A percentile compares a stretch with the other conserved stretches of the same genome.
Conservation (phyloP, 37 sponge, comb jelly and placozoan genomes). For the Halichondria panicea region DNA sequence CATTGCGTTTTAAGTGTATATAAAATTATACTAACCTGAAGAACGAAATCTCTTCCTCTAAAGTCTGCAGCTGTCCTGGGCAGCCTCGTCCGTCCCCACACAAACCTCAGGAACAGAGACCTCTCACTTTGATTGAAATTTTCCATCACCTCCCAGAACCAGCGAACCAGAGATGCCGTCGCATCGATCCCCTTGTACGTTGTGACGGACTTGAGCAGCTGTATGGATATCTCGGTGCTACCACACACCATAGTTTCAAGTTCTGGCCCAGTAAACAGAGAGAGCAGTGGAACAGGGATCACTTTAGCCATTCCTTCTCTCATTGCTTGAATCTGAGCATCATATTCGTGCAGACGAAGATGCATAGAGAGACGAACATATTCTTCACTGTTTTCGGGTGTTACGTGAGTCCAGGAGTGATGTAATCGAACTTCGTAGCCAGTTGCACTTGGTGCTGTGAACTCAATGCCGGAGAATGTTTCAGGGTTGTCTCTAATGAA, state of each 20-base stretch:
- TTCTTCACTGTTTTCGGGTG: conserved; percentile 70
- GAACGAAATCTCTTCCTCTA: conserved; percentile 93
- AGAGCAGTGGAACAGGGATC: conserved; percentile 91
- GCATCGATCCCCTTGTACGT: conserved; percentile 85
- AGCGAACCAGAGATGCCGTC: conserved; percentile 44
- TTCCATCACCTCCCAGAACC: conserved; percentile 98
- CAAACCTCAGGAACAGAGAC: conserved; percentile 93
- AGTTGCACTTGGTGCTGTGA: conserved; percentile 84
- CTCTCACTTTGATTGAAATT: conserved; percentile 78
- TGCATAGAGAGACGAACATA: conserved; percentile 81
- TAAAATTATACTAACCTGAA: conserved; percentile 68
- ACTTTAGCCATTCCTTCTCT: conserved; percentile 84
- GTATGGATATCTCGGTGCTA: conserved; percentile 80
- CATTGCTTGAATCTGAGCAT: conserved; percentile 73
- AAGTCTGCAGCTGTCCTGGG: conserved; percentile 91
- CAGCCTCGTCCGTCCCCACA: conserved; percentile 94
- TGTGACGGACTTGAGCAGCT: conserved; percentile 87
- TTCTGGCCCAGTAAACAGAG: conserved; percentile 90
- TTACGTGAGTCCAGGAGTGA: conserved; percentile 64
- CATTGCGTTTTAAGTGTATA: too few species aligned
- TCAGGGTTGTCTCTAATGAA: conserved; percentile 82
- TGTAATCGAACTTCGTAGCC: conserved; percentile 80
- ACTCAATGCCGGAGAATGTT: conserved; percentile 87
- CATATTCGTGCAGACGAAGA: conserved; percentile 93
- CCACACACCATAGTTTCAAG: conserved; percentile 93